Evolutionary conservation across 2,797 vertebrate genomes (phyloP).

Genomic region (Chelon auratus): DNA sequence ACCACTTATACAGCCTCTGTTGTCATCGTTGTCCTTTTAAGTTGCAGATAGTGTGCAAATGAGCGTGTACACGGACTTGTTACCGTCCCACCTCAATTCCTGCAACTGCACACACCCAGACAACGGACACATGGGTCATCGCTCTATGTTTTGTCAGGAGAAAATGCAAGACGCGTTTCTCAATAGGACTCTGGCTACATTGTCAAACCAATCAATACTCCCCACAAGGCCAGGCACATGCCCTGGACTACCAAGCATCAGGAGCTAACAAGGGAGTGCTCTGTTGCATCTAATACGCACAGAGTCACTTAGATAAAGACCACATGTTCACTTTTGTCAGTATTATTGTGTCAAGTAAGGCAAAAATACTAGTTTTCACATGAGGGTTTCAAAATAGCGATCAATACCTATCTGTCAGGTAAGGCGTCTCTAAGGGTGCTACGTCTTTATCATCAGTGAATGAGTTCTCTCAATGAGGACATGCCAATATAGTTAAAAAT

Average conservation of each 20-base stretch:
- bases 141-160: conserved; percentile 3
- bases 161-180: conserved; percentile 13
- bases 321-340: background rate
- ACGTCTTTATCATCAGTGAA: conserved; percentile 2
- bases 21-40: conserved; percentile 31
- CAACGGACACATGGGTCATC: background rate
- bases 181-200: conserved; percentile 20
- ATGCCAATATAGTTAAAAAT: background rate
- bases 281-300: background rate
- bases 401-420: background rate
- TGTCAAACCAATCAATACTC: conserved; percentile 48
- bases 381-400: conserved; percentile 6
- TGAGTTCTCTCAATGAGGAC: conserved; percentile 1
- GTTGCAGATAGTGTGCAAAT: conserved; percentile 16
- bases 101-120: background rate
- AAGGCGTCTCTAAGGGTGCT: background rate
- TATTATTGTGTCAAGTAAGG: background rate
- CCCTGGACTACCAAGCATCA: background rate
- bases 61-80: conserved; percentile 20
- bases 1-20: conserved; percentile 13
- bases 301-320: background rate
- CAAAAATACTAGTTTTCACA: conserved; percentile 11
- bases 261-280: conserved; percentile 23
- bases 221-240: conserved; percentile 32
- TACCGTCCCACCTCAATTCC: background rate